Conservation (phyloP, 2,888 invertebrate species). For the Drosophila leonis region DNA sequence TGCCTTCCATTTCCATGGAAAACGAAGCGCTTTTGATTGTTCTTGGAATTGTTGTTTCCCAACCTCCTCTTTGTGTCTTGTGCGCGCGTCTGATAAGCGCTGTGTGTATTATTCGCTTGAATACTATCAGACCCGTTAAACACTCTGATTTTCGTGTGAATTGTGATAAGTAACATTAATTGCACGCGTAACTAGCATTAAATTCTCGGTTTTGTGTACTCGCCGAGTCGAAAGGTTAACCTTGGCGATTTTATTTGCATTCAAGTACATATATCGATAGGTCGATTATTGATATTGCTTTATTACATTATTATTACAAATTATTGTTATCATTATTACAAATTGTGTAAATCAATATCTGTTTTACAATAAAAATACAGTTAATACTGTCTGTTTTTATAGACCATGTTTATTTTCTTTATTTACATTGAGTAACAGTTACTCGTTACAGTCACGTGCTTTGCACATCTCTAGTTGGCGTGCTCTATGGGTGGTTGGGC, state of each 20-base stretch:
- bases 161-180: constrained; percentile 25
- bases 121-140: constrained; percentile 43
- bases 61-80: constrained; percentile 53
- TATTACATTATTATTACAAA: background rate
- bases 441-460: background rate
- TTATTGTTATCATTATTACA: background rate
- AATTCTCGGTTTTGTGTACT: background rate
- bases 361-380: background rate
- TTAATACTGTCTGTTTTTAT: background rate
- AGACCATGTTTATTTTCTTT: too few relatives aligned
- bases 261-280: background rate
- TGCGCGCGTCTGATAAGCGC: constrained; percentile 35
- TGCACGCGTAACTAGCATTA: background rate
- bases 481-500: background rate
- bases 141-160: constrained; percentile 29
- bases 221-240: background rate
- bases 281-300: background rate
- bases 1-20: constrained; percentile 68
- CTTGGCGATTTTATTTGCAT: background rate
- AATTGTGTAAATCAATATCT: too few relatives aligned
- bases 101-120: constrained; percentile 13
- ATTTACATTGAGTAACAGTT: constrained; percentile 3
- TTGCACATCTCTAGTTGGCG: constrained; percentile 32
- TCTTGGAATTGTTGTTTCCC: constrained; percentile 69
- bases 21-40: constrained; percentile 76